Conservation (phyloP, 1,140 invertebrate genomes). For the Saccostrea cuccullata region DNA sequence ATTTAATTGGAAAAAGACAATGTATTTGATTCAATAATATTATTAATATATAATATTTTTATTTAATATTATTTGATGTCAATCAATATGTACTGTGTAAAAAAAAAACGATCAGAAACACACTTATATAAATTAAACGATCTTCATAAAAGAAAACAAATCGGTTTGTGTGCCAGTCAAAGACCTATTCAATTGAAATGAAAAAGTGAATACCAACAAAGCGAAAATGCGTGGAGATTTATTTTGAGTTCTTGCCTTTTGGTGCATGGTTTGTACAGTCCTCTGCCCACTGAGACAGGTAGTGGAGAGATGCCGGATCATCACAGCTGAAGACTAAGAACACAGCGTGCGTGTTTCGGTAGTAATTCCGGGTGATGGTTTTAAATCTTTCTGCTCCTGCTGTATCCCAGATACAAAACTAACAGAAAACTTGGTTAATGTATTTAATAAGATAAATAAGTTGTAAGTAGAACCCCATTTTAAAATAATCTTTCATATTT, state of each 20-base stretch:
- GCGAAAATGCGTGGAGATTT: too few species aligned
- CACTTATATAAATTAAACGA: too few species aligned
- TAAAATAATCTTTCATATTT: neutral
- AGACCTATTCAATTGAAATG: too few species aligned
- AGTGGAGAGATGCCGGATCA: constrained; percentile 92
- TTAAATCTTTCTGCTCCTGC: constrained; percentile 63
- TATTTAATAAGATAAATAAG: neutral
- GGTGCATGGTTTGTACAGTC: constrained; percentile 59
- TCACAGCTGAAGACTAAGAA: constrained; percentile 83
- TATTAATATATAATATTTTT: too few species aligned
- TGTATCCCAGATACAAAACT: constrained; percentile 15
- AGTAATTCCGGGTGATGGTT: constrained; percentile 67
- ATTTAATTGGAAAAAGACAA: too few species aligned
- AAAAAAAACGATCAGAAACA: too few species aligned
- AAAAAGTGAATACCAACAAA: too few species aligned
- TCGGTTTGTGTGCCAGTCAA: too few species aligned
- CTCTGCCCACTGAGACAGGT: constrained; percentile 82
- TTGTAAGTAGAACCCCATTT: neutral
- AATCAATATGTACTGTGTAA: too few species aligned
- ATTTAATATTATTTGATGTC: too few species aligned
- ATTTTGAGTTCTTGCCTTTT: constrained; percentile 51
- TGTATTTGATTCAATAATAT: too few species aligned
- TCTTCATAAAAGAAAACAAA: too few species aligned
- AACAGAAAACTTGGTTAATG: neutral
- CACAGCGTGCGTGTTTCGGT: constrained; percentile 62